A percentile compares a stretch with the other conserved stretches of the same genome.
phyloP scores from a whole-genome alignment of 2,888 invertebrate genomes.

The Archaeoteleia sp. region DNA sequence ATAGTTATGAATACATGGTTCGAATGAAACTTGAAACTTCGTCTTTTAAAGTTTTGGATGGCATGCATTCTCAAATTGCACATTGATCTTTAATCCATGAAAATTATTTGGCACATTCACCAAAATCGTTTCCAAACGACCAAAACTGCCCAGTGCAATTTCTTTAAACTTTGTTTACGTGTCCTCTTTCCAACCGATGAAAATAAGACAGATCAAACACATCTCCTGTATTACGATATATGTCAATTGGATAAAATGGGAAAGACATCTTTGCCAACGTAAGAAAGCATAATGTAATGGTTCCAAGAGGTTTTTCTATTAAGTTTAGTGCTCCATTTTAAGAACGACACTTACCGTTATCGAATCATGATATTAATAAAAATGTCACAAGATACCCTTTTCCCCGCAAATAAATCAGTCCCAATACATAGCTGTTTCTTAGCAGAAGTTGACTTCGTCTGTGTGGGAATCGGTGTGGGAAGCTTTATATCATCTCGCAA shows the following conservation, averaged over 20 bases:
- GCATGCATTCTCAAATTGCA: too few species aligned
- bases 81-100: too few species aligned
- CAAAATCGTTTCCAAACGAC: too few species aligned
- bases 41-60: too few species aligned
- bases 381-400: neutral
- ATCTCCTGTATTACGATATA: neutral
- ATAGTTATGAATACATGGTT: too few species aligned
- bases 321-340: neutral
- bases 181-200: too few species aligned
- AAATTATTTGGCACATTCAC: too few species aligned
- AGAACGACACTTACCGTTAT: neutral
- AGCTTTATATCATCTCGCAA: conserved; percentile 16
- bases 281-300: conserved; percentile 2
- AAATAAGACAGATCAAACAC: too few species aligned
- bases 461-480: neutral
- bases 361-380: conserved; percentile 1
- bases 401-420: conserved; percentile 1
- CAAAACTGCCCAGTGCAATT: too few species aligned
- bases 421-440: neutral
- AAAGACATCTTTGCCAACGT: neutral
- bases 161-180: too few species aligned
- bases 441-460: neutral
- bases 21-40: too few species aligned
- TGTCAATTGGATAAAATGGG: neutral
- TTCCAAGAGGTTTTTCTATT: conserved; percentile 2